Evolutionary conservation across 2,797 vertebrate genomes (phyloP).

Genomic region (Pangasius sanitwongsei): DNA sequence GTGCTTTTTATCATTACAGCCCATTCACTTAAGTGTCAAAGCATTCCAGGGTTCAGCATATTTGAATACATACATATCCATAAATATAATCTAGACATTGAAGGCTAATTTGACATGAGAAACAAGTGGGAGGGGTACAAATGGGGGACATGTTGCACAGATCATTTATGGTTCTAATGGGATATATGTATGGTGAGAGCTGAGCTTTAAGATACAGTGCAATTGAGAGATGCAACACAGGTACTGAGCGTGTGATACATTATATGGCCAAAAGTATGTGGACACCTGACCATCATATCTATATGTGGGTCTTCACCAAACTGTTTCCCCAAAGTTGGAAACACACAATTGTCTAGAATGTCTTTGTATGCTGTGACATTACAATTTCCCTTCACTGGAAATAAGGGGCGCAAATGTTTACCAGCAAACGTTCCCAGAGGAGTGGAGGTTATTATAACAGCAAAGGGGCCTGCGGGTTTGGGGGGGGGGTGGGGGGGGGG

Average conservation of each 20-base stretch:
- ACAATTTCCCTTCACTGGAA: background rate
- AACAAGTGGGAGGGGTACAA: background rate
- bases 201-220: background rate
- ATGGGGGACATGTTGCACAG: constrained; percentile 34
- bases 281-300: background rate
- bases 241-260: background rate
- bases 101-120: background rate
- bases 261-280: background rate
- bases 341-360: background rate
- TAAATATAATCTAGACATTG: constrained; percentile 38
- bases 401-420: background rate
- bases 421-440: background rate
- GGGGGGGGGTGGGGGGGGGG: no score
- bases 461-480: background rate
- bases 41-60: constrained; percentile 29
- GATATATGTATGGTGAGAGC: constrained; percentile 15
- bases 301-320: background rate
- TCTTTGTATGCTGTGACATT: background rate
- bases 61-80: constrained; percentile 36
- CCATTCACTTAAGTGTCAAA: constrained; percentile 12
- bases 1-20: constrained; percentile 34
- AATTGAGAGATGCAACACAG: background rate
- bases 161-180: constrained; percentile 40
- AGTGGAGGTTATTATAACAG: background rate
- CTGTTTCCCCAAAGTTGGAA: background rate